Evolutionary conservation across 2,797 vertebrate genomes (phyloP).

Genomic region (Eulemur coronatus): DNA sequence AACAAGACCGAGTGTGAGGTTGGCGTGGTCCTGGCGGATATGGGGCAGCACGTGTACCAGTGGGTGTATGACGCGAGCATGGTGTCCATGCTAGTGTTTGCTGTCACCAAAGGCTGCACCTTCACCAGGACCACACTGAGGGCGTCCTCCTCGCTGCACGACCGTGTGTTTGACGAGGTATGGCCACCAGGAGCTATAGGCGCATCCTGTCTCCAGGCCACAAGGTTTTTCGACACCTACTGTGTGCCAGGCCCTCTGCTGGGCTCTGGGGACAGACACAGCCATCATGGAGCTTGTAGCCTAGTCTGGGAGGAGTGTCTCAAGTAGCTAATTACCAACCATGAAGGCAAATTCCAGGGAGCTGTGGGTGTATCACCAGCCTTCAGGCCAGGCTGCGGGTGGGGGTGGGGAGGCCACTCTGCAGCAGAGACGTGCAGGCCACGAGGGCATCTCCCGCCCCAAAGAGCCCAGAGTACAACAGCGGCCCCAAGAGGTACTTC

Average conservation of each 20-base stretch:
- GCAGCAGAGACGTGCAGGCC: rapidly evolving
- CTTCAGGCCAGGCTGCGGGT: neutral
- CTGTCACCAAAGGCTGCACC: slow-evolving; percentile 80
- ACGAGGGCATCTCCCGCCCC: neutral
- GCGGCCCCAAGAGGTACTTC: neutral
- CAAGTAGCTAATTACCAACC: too few species aligned
- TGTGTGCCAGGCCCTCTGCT: rapidly evolving
- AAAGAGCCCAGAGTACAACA: neutral
- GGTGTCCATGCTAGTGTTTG: slow-evolving; percentile 76
- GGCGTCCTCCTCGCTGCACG: slow-evolving; percentile 84
- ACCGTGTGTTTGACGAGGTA: slow-evolving; percentile 88
- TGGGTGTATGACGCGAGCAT: slow-evolving; percentile 82
- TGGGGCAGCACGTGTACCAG: slow-evolving; percentile 82
- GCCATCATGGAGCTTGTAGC: neutral
- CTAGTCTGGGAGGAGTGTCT: neutral
- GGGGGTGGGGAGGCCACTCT: too few species aligned
- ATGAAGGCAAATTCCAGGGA: neutral
- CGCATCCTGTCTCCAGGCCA: rapidly evolving
- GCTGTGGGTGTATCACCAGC: rapidly evolving
- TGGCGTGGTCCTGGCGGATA: slow-evolving; percentile 80
- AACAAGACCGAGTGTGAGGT: neutral
- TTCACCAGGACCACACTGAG: slow-evolving; percentile 85
- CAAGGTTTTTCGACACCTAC: rapidly evolving
- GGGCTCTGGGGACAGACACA: neutral
- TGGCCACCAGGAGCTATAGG: neutral